Conservation (phyloP, 2,888 invertebrate species). For the Acanthosepion pharaonis region DNA sequence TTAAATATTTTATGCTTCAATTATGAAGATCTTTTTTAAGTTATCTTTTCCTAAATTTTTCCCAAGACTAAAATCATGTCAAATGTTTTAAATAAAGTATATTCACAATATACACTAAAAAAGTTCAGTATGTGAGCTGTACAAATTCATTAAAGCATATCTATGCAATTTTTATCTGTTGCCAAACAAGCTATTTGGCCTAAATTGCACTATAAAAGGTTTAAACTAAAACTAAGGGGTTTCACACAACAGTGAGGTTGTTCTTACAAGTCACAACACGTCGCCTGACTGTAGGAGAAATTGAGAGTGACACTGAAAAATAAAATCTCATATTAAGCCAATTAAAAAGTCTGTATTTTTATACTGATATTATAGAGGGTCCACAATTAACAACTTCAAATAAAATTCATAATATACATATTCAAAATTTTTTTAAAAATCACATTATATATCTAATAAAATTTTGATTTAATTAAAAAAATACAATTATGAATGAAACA, state of each 20-base stretch:
- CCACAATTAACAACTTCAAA: not conserved
- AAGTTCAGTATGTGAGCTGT: not conserved
- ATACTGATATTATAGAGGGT: not conserved
- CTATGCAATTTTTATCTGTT: not conserved
- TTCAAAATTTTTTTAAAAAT: no score
- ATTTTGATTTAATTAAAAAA: not conserved
- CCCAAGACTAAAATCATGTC: not conserved
- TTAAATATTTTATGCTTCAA: no score
- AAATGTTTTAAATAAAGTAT: not conserved
- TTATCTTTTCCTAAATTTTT: not conserved
- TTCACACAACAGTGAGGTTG: not conserved
- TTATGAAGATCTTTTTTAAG: no score
- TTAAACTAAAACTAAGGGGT: not conserved
- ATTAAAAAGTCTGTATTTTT: not conserved
- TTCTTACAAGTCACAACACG: constrained; percentile 11
- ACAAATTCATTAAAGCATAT: not conserved
- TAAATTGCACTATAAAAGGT: not conserved
- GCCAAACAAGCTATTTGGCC: not conserved
- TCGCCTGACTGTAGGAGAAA: constrained; percentile 38
- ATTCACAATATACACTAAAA: not conserved
- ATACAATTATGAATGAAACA: no score
- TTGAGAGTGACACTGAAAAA: constrained; percentile 39
- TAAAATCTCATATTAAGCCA: not conserved
- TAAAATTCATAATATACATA: no score
- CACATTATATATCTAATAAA: not conserved